Evolutionary conservation across 2,113 vertebrate genomes (phyloP), one percentile per base, ranked within the genome.

Genomic region (Spermophilus dauricus): DNA sequence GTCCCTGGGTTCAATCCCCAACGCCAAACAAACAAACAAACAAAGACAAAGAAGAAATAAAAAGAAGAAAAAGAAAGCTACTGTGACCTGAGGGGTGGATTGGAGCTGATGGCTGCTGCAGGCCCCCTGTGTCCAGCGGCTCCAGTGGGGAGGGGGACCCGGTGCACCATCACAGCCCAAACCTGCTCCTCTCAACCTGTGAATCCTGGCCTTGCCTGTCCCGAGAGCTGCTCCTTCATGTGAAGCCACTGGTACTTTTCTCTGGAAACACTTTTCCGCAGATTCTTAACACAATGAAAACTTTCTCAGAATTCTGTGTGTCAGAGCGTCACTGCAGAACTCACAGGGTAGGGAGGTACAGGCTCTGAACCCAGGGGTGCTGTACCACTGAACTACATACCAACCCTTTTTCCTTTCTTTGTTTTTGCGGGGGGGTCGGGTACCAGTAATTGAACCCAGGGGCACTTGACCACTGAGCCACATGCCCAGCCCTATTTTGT

Each of bases 141-240:
- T 34, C 17, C 2, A 9, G 48, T n/a, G 18, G 30, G 83, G 32
- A 85, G 61, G n/a, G n/a, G n/a, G n/a, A n/a, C n/a, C n/a, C n/a
- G n/a, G 9, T 24, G 4, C 12, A 53, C 24, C 28, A 2, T 8
- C 45, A 42, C 39, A n/a, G 14, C 16, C 45, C n/a, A 51, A 73
- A 45, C 18, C 42, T 70, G 73, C 26, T 82, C 17, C 37, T 12
- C 14, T 63, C 26, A 3, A 63, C 9, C 37, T 63, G 24, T 17
- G 37, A 39, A 28, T 61, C 22, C 13, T 24, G 22, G 1, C 10
- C 8, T 65, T 58, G 83, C 14, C 8, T 7, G 7, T 30, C 0
- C 2, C 58, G 1, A 39, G 10, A 51, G 8, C 0, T 16, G 11
- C 3, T 17, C 3, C 32, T 67, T 30, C 0, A 22, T 39, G 8